Conservation (phyloP, 2,797 vertebrate genomes). For the Siniperca obscura region DNA sequence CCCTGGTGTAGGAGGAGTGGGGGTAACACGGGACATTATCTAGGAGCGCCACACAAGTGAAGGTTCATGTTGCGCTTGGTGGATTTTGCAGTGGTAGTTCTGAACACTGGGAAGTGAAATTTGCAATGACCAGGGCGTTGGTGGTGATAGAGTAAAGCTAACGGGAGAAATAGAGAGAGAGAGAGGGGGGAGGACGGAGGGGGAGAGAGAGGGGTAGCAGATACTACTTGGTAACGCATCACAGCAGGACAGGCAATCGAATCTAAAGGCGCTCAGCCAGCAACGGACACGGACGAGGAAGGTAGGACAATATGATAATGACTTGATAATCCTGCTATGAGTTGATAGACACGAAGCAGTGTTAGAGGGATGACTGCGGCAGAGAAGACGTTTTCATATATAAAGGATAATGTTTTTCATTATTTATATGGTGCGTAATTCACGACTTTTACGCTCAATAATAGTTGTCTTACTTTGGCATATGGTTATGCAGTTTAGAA, state of each 20-base stretch:
- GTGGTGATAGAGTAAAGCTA: slow-evolving; percentile 54
- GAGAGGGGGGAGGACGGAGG: slow-evolving; percentile 23
- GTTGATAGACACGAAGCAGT: slow-evolving; percentile 9
- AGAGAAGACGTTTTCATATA: not conserved
- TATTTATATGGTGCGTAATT: slow-evolving; percentile 41
- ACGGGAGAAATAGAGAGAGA: slow-evolving; percentile 37
- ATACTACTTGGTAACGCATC: slow-evolving; percentile 77
- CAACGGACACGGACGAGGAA: slow-evolving; percentile 84
- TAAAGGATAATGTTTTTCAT: not conserved
- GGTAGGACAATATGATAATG: slow-evolving; percentile 79
- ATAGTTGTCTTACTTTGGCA: not conserved
- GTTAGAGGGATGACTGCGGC: slow-evolving; percentile 28
- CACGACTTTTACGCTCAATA: slow-evolving; percentile 51
- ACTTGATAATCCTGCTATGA: slow-evolving; percentile 30
- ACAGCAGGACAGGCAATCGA: slow-evolving; percentile 81
- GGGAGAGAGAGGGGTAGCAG: slow-evolving; percentile 50
- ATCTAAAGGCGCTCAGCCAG: slow-evolving; percentile 80
- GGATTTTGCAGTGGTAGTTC: slow-evolving; percentile 31
- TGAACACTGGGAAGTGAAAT: slow-evolving; percentile 41
- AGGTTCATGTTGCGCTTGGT: slow-evolving; percentile 1
- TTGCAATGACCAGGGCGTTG: slow-evolving; percentile 55
- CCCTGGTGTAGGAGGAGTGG: not conserved
- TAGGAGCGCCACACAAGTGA: slow-evolving; percentile 11
- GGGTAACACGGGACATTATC: not conserved
- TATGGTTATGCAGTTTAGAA: not conserved